Base-by-base conservation (phyloP, 2,888 invertebrate genomes). In the Microdon myrmicae region DNA sequence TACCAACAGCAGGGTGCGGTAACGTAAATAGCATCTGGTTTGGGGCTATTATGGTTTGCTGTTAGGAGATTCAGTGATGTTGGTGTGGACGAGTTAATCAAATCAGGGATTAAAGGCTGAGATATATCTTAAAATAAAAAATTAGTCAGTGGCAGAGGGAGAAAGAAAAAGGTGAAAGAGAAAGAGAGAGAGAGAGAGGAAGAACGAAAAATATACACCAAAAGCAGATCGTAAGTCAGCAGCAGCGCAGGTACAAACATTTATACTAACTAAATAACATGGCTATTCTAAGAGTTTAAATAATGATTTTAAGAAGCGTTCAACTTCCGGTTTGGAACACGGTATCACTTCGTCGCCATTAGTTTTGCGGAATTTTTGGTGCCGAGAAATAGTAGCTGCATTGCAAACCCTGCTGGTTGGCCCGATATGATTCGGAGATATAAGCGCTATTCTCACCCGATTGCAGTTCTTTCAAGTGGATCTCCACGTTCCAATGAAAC, bases 401-500 rank as follows among this genome's bases (percentile, higher is more conserved):
- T 9, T 41, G 31, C 29, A 39, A 41, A n/a, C n/a, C 22, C 48
- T 49, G 55, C 55, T 44, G 55, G 34, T 25, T 23, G 12, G 35
- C 7, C 23, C 45, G 29, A 35, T 28, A 56, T n/a, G 39, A 56
- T 51, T 47, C 41, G 26, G 38, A 32, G 31, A 10, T 61, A n/a
- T n/a, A n/a, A n/a, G n/a, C n/a, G n/a, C n/a, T n/a, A n/a, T n/a
- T n/a, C 39, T 61, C 29, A 47, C 43, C 58, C 41, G 58, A 49
- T 26, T 44, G 55, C 54, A 61, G 41, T 28, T 49, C 25, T 64
- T 64, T 51, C 37, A 58, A 47, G 64, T 64, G 64, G 64, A 64
- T 64, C 47, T 64, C 64, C 64, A 64, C 64, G 56, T 35, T 41
- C 9, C 25, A 17, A 20, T 12, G 2, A 10, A 16, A 32, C 23